Evolutionary conservation across 2,797 vertebrate species (phyloP).

Genomic region (Halcyon leucocephala): DNA sequence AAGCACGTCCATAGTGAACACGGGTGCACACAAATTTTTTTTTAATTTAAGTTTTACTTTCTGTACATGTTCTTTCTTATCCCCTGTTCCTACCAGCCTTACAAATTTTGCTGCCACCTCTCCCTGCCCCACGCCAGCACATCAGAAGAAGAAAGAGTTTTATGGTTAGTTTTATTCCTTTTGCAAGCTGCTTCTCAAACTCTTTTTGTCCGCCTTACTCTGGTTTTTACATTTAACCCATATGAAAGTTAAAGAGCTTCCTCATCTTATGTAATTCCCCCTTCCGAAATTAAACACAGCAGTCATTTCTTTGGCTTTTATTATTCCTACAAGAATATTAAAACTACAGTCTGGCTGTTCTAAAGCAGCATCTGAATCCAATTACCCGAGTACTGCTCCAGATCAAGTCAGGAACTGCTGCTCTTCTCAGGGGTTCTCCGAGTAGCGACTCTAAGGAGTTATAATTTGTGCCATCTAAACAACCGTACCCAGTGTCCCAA

Average conservation of each 20-base stretch:
- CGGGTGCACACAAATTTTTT: background rate
- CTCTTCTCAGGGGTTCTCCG: background rate
- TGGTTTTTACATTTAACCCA: conserved; percentile 18
- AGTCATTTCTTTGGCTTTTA: background rate
- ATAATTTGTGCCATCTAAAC: background rate
- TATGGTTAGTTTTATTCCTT: background rate
- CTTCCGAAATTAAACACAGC: background rate
- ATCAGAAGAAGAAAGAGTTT: background rate
- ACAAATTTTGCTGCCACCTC: background rate
- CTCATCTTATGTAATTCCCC: background rate
- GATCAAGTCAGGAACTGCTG: background rate
- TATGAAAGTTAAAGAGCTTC: background rate
- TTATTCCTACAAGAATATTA: conserved; percentile 1
- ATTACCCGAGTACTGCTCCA: background rate
- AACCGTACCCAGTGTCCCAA: background rate
- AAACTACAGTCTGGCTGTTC: background rate
- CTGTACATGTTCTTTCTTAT: background rate
- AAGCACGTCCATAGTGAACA: background rate
- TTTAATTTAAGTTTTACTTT: background rate
- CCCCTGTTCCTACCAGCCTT: background rate
- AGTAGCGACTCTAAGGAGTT: background rate
- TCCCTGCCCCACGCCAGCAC: background rate
- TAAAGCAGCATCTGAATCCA: conserved; percentile 16
- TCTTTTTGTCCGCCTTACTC: background rate
- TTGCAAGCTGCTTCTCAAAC: background rate